Evolutionary conservation across 2,113 vertebrate species (phyloP).

Genomic region (Nesogale talazaci): DNA sequence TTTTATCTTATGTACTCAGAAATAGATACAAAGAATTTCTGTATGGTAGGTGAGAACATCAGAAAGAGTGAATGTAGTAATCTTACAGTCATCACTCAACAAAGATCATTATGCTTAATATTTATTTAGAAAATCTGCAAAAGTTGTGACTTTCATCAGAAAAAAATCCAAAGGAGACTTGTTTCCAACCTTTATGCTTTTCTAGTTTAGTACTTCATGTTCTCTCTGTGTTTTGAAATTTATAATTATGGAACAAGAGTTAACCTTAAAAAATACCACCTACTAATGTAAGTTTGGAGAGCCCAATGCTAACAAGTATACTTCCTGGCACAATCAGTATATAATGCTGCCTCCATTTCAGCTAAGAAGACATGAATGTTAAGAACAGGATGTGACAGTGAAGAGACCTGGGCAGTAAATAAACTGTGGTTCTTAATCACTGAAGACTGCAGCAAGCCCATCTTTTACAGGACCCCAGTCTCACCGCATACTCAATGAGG

Average conservation of each 20-base stretch:
- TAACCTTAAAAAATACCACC: not conserved
- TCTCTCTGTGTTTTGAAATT: constrained; percentile 5
- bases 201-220: not conserved
- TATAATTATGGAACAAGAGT: not conserved
- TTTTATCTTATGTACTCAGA: not conserved
- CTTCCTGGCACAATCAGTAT: not conserved
- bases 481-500: not conserved
- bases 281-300: not conserved
- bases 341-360: not conserved
- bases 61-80: not conserved
- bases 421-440: not conserved
- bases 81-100: not conserved
- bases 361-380: not conserved
- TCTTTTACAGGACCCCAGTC: not conserved
- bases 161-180: not conserved
- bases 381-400: not conserved
- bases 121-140: constrained; percentile 20
- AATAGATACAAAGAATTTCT: not conserved
- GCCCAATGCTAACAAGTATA: not conserved
- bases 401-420: not conserved
- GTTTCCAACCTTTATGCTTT: not conserved
- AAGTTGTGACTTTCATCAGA: not conserved
- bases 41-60: not conserved
- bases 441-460: not conserved
- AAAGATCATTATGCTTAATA: not conserved